Percentiles rank a stretch among this genome's conserved stretches.
Conservation (phyloP, 2,888 invertebrate species). For the Pandemis heparana region DNA sequence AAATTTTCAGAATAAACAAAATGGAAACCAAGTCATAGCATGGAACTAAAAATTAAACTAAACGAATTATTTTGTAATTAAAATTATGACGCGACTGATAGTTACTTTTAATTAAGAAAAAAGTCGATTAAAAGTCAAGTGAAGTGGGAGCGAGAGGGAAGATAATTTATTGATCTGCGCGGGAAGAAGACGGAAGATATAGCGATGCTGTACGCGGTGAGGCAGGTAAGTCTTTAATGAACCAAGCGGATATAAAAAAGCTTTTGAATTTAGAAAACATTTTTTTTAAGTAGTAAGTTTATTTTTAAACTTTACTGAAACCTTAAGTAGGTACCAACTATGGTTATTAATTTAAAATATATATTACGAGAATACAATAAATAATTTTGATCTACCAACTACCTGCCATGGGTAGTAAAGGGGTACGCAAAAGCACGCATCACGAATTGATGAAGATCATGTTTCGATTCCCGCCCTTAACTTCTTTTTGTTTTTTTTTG, state of each 20-base stretch:
- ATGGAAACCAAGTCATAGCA: slow-evolving; percentile 52
- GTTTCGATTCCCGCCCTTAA: too few relatives aligned
- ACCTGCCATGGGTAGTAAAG: too few relatives aligned
- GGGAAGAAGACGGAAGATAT: slow-evolving; percentile 54
- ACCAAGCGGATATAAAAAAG: background rate
- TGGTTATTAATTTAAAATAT: too few relatives aligned
- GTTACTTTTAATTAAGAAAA: slow-evolving; percentile 35
- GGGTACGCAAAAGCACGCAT: too few relatives aligned
- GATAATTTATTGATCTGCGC: slow-evolving; percentile 39
- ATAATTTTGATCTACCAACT: too few relatives aligned
- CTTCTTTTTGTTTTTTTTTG: too few relatives aligned
- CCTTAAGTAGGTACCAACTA: too few relatives aligned
- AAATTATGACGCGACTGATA: slow-evolving; percentile 33
- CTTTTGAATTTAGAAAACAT: too few relatives aligned
- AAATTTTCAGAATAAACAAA: slow-evolving; percentile 19
- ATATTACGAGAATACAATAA: too few relatives aligned
- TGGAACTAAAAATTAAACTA: slow-evolving; percentile 49
- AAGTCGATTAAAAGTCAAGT: slow-evolving; percentile 42
- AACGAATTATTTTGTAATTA: slow-evolving; percentile 47
- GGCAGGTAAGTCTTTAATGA: slow-evolving; percentile 70
- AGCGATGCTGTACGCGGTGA: slow-evolving; percentile 78
- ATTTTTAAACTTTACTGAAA: too few relatives aligned
- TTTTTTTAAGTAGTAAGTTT: too few relatives aligned
- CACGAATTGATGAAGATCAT: too few relatives aligned
- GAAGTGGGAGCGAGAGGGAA: slow-evolving; percentile 34